A percentile compares a stretch with the other conserved stretches of the same genome.
phyloP scores from a whole-genome alignment of 1,140 invertebrate genomes.

The Augochlora pura region DNA sequence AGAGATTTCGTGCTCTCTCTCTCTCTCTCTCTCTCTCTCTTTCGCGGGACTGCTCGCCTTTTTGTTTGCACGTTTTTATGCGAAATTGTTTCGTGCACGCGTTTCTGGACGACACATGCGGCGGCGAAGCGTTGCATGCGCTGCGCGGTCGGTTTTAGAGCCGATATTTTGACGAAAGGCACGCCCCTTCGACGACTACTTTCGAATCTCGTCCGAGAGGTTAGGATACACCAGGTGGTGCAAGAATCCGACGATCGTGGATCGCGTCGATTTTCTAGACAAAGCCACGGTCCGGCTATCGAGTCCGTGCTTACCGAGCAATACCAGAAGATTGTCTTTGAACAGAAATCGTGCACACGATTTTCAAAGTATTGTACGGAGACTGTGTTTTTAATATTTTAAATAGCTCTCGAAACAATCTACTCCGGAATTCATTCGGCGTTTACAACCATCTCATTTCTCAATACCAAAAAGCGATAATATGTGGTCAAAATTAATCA shows the following conservation, averaged over 20 bases:
- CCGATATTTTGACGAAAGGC: conserved; percentile 38
- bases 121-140: conserved; percentile 1
- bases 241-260: conserved; percentile 28
- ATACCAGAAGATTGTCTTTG: too few relatives aligned
- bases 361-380: too few relatives aligned
- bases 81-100: neutral
- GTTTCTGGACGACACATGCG: neutral
- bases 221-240: conserved; percentile 45
- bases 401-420: too few relatives aligned
- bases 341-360: too few relatives aligned
- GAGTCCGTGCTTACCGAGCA: too few relatives aligned
- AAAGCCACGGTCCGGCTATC: neutral
- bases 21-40: neutral
- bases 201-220: conserved; percentile 59
- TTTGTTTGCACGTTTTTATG: too few relatives aligned
- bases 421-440: too few relatives aligned
- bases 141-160: neutral
- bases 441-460: too few relatives aligned
- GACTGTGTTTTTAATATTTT: too few relatives aligned
- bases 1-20: neutral
- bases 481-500: too few relatives aligned
- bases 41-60: neutral
- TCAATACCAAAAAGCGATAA: too few relatives aligned
- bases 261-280: conserved; percentile 18
- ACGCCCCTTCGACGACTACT: conserved; percentile 42